These are phyloP conservation scores for Parambassis ranga DNA, from an alignment of 2,797 vertebrate genomes.

Conservation along the genomic window DNA sequence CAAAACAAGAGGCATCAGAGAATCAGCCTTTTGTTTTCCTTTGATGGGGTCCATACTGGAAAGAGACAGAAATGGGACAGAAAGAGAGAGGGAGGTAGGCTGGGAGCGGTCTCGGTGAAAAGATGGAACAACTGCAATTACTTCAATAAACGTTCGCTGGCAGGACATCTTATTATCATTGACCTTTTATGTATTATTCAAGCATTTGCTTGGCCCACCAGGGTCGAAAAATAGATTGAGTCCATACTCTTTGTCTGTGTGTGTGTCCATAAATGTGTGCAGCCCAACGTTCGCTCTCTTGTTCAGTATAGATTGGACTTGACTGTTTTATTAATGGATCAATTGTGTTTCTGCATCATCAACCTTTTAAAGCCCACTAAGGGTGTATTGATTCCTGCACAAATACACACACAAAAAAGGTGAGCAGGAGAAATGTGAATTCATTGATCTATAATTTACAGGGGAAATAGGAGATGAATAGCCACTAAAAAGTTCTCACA, in stretches of 20 bases:
- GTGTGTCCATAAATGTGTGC: slow-evolving; percentile 2
- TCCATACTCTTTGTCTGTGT: not conserved
- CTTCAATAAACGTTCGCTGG: slow-evolving; percentile 49
- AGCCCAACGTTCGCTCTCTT: slow-evolving; percentile 28
- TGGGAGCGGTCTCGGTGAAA: slow-evolving; percentile 1
- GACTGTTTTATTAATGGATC: slow-evolving; percentile 77
- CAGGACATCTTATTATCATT: slow-evolving; percentile 55
- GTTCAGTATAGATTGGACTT: slow-evolving; percentile 51
- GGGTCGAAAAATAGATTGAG: slow-evolving; percentile 21
- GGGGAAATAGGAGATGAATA: slow-evolving; percentile 49
- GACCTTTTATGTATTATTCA: slow-evolving; percentile 63
- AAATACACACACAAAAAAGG: slow-evolving; percentile 58
- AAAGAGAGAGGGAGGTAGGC: not conserved
- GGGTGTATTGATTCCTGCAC: slow-evolving; percentile 58
- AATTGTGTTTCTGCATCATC: slow-evolving; percentile 74
- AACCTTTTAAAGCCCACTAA: slow-evolving; percentile 66
- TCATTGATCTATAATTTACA: slow-evolving; percentile 47
- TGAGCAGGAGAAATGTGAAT: slow-evolving; percentile 35
- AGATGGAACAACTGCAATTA: slow-evolving; percentile 44
- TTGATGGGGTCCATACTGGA: not conserved
- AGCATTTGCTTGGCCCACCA: slow-evolving; percentile 7
- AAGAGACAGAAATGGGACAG: not conserved
- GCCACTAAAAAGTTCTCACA: slow-evolving; percentile 20
- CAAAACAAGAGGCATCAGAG: not conserved
- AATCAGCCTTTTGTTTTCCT: not conserved